Conservation (phyloP, 2,113 vertebrate genomes). For the Oncorhynchus kisutch region DNA sequence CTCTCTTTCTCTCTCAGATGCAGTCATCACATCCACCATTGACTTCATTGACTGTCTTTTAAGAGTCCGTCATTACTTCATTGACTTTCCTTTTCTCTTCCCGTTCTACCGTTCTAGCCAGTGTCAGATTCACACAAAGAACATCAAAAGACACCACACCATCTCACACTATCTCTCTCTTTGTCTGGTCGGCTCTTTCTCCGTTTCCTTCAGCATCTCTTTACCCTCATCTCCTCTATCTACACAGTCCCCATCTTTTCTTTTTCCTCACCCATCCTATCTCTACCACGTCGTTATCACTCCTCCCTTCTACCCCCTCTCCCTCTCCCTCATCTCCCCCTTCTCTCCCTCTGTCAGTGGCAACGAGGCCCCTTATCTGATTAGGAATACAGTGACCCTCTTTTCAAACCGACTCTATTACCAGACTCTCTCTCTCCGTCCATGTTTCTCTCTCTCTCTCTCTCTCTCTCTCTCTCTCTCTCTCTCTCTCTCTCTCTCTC, state of each 20-base stretch:
- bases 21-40: slow-evolving; percentile 24
- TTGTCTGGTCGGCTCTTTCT: neutral
- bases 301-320: neutral
- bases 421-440: slow-evolving; percentile 19
- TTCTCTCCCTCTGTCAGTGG: slow-evolving; percentile 4
- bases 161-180: neutral
- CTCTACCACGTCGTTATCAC: slow-evolving; percentile 4
- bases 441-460: slow-evolving; percentile 16
- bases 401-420: slow-evolving; percentile 39
- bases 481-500: slow-evolving; percentile 31
- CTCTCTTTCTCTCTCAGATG: slow-evolving; percentile 12
- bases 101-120: neutral
- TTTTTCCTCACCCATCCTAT: slow-evolving; percentile 16
- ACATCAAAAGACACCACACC: slow-evolving; percentile 47
- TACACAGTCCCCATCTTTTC: neutral
- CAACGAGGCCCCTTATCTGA: slow-evolving; percentile 16
- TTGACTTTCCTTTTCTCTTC: slow-evolving; percentile 40
- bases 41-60: neutral
- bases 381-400: slow-evolving; percentile 52
- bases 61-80: slow-evolving; percentile 14
- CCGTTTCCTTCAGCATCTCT: neutral
- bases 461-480: slow-evolving; percentile 33
- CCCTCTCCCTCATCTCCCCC: slow-evolving; percentile 19
- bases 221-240: neutral
- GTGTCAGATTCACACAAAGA: slow-evolving; percentile 37